Percentiles rank a stretch among this genome's conserved stretches.
phyloP scores from a whole-genome alignment of 2,797 vertebrate species.

The Sebastes melanostomus region DNA sequence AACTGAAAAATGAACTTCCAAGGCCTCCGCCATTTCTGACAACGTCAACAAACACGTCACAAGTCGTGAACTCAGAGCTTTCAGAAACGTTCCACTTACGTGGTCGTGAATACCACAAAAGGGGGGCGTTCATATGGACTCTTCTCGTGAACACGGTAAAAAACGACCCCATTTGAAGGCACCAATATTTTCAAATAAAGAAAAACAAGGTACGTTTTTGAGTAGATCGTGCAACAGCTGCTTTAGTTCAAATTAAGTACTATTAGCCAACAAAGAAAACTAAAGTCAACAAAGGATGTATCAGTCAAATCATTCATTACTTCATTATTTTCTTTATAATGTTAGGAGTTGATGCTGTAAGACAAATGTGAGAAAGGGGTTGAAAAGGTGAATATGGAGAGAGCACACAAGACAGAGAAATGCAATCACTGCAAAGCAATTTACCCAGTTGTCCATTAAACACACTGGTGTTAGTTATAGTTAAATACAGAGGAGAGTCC shows the following conservation, averaged over 20 bases:
- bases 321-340: conserved; percentile 4
- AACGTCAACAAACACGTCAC: too few relatives aligned
- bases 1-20: too few relatives aligned
- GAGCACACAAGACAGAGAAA: conserved; percentile 12
- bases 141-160: too few relatives aligned
- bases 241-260: conserved; percentile 15
- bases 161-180: too few relatives aligned
- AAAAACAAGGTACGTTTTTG: conserved; percentile 10
- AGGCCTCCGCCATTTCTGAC: too few relatives aligned
- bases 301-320: conserved; percentile 5
- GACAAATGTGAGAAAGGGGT: conserved; percentile 5
- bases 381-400: background rate
- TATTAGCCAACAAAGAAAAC: background rate
- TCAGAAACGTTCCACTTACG: too few relatives aligned
- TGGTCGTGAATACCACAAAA: too few relatives aligned
- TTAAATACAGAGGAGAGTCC: conserved; percentile 16
- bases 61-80: too few relatives aligned
- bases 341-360: conserved; percentile 34
- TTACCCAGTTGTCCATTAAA: background rate
- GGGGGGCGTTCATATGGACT: too few relatives aligned
- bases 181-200: conserved; percentile 13
- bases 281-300: background rate
- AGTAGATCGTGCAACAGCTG: conserved; percentile 11
- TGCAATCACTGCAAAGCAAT: conserved; percentile 38
- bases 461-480: conserved; percentile 51